Evolutionary conservation across 2,888 invertebrate species (phyloP), one percentile per base, ranked within the genome.

Genomic region (Chrysotoxum bicinctum): DNA sequence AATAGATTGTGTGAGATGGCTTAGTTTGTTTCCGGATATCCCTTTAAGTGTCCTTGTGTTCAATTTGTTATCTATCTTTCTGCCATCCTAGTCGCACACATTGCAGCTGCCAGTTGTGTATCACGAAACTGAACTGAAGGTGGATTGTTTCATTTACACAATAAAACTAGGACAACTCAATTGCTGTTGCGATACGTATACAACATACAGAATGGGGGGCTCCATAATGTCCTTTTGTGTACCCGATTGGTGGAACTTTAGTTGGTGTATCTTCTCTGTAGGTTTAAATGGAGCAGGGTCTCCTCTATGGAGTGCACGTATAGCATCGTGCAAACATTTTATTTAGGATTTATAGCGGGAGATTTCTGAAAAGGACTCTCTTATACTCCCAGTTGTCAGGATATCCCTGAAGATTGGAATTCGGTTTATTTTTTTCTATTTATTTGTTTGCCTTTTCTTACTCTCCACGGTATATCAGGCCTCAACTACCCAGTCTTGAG

Each of bases 21-120:
- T 75, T 76, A 64, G 64, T 83, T 69, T 83, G 79, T 78, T 83
- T 78, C 83, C 78, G 83, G 79, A 79, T 79, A 83, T 83, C 79
- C 83, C 62, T 78, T 69, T 60, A 60, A 82, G 73, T 73, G 73
- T 77, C 72, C 82, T 74, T 83, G 74, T 79, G 83, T 69, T 74
- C 73, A 79, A 83, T 83, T 78, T 83, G 83, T 37, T 70, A 74
- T 70, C 48, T 58, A 37, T 64, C 16, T 64, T 19, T 45, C 19
- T 73, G 60, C 66, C 48, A 66, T 45, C 54, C 52, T n/a, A 26
- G 19, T 35, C 43, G n/a, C 32, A 45, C 43, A 64, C 21, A 66
- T 66, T 66, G 66, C 50, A 66, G 35, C 66, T 66, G 66, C 50
- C 66, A 35, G 19, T 35, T 48, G 64, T 50, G 35, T 66, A 32